Evolutionary conservation across 1,140 invertebrate species (phyloP).

Genomic region (Gryon sp.): DNA sequence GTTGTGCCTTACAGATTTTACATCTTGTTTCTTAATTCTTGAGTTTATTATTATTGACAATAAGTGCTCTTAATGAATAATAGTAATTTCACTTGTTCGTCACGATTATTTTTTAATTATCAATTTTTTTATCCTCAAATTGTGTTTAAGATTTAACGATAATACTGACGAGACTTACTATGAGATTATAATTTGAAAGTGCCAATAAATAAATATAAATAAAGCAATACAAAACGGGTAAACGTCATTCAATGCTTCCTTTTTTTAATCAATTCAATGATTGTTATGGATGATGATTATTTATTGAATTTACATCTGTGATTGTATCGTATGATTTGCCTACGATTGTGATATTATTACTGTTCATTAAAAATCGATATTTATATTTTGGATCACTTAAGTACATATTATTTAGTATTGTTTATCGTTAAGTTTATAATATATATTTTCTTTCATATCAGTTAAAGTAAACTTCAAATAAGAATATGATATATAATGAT

Average conservation of each 20-base stretch:
- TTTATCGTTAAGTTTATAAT: too few species aligned
- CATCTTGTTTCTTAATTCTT: slow-evolving; percentile 31
- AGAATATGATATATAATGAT: too few species aligned
- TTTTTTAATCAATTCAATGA: too few species aligned
- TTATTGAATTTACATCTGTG: too few species aligned
- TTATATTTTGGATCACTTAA: too few species aligned
- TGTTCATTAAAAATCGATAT: slow-evolving; percentile 28
- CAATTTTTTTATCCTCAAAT: slow-evolving; percentile 2
- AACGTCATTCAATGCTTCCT: too few species aligned
- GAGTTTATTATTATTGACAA: slow-evolving; percentile 28
- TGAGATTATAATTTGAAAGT: slow-evolving; percentile 18
- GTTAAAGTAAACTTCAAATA: too few species aligned
- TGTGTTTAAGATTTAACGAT: not conserved
- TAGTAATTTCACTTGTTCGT: slow-evolving; percentile 2
- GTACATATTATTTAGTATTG: too few species aligned
- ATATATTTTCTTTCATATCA: too few species aligned
- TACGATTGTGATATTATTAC: slow-evolving; percentile 29
- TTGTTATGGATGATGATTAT: too few species aligned
- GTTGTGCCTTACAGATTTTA: slow-evolving; percentile 57
- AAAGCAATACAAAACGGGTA: slow-evolving; percentile 15
- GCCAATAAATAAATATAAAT: slow-evolving; percentile 16
- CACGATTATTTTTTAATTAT: not conserved
- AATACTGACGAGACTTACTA: too few species aligned
- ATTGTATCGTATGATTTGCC: slow-evolving; percentile 1
- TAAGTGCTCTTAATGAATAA: slow-evolving; percentile 52